phyloP scores from a whole-genome alignment of 2,888 invertebrate species.

The Altica lythri region DNA sequence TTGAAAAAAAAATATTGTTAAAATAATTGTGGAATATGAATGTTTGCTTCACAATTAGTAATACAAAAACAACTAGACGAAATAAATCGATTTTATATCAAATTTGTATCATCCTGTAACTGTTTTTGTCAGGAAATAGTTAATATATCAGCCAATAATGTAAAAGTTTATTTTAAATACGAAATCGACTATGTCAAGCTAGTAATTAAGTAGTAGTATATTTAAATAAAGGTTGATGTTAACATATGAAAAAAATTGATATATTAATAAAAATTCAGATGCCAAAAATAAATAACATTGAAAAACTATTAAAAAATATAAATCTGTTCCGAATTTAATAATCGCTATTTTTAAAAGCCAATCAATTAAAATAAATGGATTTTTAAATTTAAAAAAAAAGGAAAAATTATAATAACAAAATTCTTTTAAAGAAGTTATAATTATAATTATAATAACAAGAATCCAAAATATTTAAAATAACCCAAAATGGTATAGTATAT shows the following conservation, averaged over 20 bases:
- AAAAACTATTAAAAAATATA: background rate
- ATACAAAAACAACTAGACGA: background rate
- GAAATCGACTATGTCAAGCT: conserved; percentile 9
- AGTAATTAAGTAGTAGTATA: conserved; percentile 10
- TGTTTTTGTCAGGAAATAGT: conserved; percentile 16
- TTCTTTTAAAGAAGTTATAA: too few relatives aligned
- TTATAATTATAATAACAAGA: too few relatives aligned
- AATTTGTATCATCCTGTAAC: conserved; percentile 1
- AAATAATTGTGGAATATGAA: too few relatives aligned
- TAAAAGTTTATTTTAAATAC: conserved; percentile 12
- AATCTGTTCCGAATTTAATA: too few relatives aligned
- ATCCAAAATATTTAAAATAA: too few relatives aligned
- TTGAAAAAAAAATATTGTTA: too few relatives aligned
- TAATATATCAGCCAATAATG: conserved; percentile 21
- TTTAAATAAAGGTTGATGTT: conserved; percentile 10
- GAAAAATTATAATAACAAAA: too few relatives aligned
- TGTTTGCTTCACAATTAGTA: background rate
- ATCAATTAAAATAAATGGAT: too few relatives aligned
- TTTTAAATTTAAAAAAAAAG: too few relatives aligned
- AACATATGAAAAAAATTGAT: background rate
- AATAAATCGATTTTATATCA: too few relatives aligned
- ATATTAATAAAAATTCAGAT: conserved; percentile 1
- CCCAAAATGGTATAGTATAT: too few relatives aligned
- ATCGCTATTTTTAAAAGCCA: too few relatives aligned
- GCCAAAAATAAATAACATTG: conserved; percentile 8